Percentiles rank a stretch among this genome's conserved stretches.
Evolutionary conservation across 2,797 vertebrate species (phyloP).

Genomic region (Tympanoctomys barrerae): DNA sequence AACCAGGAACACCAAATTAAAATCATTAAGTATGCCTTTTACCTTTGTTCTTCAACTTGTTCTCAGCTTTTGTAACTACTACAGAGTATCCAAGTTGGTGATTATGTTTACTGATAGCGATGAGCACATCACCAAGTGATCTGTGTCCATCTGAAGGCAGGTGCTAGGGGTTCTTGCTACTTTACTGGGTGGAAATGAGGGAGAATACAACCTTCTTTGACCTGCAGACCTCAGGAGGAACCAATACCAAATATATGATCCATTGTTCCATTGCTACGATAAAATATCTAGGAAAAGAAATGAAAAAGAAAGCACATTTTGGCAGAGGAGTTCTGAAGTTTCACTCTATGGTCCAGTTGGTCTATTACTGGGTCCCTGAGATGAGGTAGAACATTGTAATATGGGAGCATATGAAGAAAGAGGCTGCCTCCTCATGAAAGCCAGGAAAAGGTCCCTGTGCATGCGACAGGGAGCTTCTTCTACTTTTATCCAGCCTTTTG

Average conservation of each 20-base stretch:
- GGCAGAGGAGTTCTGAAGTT: background rate
- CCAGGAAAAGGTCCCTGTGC: background rate
- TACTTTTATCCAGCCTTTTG: background rate
- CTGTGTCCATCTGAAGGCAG: background rate
- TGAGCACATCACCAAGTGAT: background rate
- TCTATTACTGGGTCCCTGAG: background rate
- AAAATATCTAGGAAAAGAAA: background rate
- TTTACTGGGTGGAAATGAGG: background rate
- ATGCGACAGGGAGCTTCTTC: background rate
- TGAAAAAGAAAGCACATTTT: background rate
- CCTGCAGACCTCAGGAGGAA: background rate
- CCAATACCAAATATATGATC: background rate
- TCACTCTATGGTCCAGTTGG: background rate
- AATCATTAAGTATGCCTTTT: background rate
- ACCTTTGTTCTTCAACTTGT: slow-evolving; percentile 37
- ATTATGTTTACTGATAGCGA: background rate
- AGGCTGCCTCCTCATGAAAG: background rate
- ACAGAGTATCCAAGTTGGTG: background rate
- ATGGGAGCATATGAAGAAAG: background rate
- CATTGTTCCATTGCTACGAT: background rate
- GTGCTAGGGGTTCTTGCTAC: background rate
- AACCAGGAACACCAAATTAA: slow-evolving; percentile 2
- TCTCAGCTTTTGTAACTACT: slow-evolving; percentile 33
- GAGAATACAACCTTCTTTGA: background rate
- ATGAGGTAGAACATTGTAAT: background rate